A percentile compares a stretch with the other conserved stretches of the same genome.
phyloP scores from a whole-genome alignment of 2,797 vertebrate genomes.

The Gymnoscopelus microlampas region DNA sequence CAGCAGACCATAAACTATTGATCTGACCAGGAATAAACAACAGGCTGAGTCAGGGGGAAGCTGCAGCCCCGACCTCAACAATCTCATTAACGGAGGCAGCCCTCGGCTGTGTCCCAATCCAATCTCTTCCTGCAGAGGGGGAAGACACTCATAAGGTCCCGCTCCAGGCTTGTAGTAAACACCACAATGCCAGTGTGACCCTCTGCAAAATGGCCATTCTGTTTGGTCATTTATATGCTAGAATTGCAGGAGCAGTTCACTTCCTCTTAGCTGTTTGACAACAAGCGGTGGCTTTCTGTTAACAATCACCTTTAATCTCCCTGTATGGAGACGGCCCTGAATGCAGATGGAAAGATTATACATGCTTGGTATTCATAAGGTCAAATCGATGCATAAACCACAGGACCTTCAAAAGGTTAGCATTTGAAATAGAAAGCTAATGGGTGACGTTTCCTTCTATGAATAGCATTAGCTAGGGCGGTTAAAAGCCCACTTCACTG shows the following conservation, averaged over 20 bases:
- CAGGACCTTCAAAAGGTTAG: slow-evolving; percentile 65
- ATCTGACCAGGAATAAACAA: slow-evolving; percentile 59
- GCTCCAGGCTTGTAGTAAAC: slow-evolving; percentile 35
- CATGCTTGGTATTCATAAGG: slow-evolving; percentile 66
- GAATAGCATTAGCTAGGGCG: slow-evolving; percentile 60
- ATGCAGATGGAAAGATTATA: slow-evolving; percentile 64
- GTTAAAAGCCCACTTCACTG: slow-evolving; percentile 8
- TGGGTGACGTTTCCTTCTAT: slow-evolving; percentile 55
- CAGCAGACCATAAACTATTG: slow-evolving; percentile 58
- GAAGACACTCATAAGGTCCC: slow-evolving; percentile 35
- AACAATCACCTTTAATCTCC: slow-evolving; percentile 37
- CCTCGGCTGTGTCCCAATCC: slow-evolving; percentile 30
- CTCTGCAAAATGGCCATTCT: not conserved
- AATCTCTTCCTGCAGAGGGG: slow-evolving; percentile 38
- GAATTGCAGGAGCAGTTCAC: slow-evolving; percentile 3
- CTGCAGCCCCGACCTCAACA: slow-evolving; percentile 39
- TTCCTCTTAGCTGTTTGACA: slow-evolving; percentile 1
- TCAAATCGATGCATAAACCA: slow-evolving; percentile 51
- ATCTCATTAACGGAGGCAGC: slow-evolving; percentile 58
- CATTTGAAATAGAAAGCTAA: slow-evolving; percentile 66
- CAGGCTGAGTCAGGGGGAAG: slow-evolving; percentile 41
- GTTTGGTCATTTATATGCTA: slow-evolving; percentile 20
- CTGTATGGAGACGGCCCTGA: slow-evolving; percentile 21
- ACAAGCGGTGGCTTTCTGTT: not conserved
- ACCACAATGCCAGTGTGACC: slow-evolving; percentile 10